These are phyloP conservation scores for Melanerpes formicivorus DNA, from an alignment of 2,113 vertebrate species.

Conservation along the genomic window DNA sequence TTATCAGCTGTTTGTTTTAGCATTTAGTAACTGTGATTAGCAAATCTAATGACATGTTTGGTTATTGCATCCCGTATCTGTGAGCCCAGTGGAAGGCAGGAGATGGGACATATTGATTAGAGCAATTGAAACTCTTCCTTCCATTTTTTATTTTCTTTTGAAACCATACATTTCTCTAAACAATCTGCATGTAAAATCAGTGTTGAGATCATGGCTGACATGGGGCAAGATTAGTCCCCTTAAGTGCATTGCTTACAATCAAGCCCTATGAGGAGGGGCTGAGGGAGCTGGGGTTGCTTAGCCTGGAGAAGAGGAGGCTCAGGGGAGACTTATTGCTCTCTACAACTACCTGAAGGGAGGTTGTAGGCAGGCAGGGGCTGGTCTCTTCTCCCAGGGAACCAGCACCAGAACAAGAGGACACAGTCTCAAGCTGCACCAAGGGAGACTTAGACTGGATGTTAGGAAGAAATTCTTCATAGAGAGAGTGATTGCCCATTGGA, in stretches of 20 bases:
- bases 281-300: too few relatives aligned
- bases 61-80: slow-evolving; percentile 30
- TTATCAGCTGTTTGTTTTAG: slow-evolving; percentile 58
- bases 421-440: too few relatives aligned
- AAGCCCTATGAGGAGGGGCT: too few relatives aligned
- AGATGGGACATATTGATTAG: slow-evolving; percentile 10
- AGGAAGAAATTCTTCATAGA: too few relatives aligned
- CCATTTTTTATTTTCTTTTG: background rate
- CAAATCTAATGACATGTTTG: slow-evolving; percentile 54
- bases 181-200: background rate
- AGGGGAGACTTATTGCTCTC: too few relatives aligned
- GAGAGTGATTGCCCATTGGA: too few relatives aligned
- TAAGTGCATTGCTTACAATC: background rate
- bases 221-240: background rate
- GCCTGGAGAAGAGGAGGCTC: too few relatives aligned
- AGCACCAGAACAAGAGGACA: too few relatives aligned
- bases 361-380: too few relatives aligned
- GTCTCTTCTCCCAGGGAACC: too few relatives aligned
- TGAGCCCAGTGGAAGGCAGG: background rate
- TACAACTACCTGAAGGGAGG: too few relatives aligned
- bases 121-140: slow-evolving; percentile 1
- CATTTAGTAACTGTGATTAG: slow-evolving; percentile 61
- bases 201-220: background rate
- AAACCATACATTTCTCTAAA: background rate
- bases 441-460: too few relatives aligned